Evolutionary conservation across 2,888 invertebrate genomes (phyloP).

Genomic region (Microplitis deprimator): DNA sequence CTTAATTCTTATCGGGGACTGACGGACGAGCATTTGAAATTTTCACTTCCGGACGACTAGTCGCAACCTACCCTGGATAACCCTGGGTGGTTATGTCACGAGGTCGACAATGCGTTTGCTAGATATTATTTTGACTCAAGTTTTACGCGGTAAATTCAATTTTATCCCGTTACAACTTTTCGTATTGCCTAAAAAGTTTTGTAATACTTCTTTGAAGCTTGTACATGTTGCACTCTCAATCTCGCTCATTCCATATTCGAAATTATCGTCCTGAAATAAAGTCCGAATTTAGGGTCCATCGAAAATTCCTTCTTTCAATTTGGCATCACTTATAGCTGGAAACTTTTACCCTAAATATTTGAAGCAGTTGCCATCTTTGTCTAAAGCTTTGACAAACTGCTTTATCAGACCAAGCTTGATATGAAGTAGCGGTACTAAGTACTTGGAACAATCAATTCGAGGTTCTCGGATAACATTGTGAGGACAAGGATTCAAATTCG

Average conservation of each 20-base stretch:
- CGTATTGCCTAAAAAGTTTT: constrained; percentile 27
- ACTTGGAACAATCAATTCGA: constrained; percentile 12
- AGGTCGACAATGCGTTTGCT: too few relatives aligned
- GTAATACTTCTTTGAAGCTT: constrained; percentile 13
- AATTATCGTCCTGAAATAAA: constrained; percentile 12
- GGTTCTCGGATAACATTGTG: constrained; percentile 12
- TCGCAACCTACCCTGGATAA: too few relatives aligned
- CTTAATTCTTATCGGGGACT: too few relatives aligned
- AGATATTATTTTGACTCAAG: too few relatives aligned
- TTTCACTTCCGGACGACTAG: too few relatives aligned
- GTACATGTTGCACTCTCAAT: constrained; percentile 22
- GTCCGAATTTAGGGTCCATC: constrained; percentile 28
- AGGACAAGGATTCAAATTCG: background rate
- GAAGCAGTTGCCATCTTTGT: constrained; percentile 24
- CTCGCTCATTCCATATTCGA: background rate
- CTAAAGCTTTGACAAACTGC: constrained; percentile 30
- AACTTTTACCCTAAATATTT: constrained; percentile 20
- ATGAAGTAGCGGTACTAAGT: constrained; percentile 19
- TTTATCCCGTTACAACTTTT: constrained; percentile 23
- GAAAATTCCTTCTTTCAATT: constrained; percentile 26
- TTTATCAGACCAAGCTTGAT: constrained; percentile 38
- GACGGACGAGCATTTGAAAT: too few relatives aligned
- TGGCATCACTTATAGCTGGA: constrained; percentile 13
- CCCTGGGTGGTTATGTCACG: too few relatives aligned
- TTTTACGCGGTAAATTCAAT: too few relatives aligned